These are phyloP conservation scores for Spongilla lacustris DNA, from an alignment of 37 sponge, comb jelly and placozoan species.

Conservation along the genomic window DNA sequence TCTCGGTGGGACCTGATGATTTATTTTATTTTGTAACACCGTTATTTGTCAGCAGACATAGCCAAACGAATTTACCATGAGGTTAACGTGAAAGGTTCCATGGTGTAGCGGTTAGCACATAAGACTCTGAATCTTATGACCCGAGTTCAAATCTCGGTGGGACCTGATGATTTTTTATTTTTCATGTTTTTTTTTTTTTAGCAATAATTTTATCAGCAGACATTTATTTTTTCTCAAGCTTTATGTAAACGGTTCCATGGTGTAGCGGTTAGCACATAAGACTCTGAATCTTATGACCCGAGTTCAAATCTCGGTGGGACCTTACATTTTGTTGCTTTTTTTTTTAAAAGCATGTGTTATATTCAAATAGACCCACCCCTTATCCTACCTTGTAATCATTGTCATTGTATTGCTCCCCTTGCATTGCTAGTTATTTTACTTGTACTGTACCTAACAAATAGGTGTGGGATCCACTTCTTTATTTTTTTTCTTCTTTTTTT, in stretches of 20 bases:
- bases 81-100: conserved; percentile 49
- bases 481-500: background rate
- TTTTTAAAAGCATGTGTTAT: background rate
- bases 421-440: no score
- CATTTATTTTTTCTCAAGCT: no score
- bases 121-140: conserved; percentile 98
- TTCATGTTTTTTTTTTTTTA: background rate
- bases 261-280: conserved; percentile 97
- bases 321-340: conserved; percentile 72
- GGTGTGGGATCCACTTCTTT: no score
- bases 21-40: conserved; percentile 41
- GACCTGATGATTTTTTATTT: conserved; percentile 71
- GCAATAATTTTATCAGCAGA: background rate
- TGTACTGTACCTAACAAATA: no score
- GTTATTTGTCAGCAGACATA: no score
- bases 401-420: no score
- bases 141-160: conserved; percentile 98
- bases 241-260: no score
- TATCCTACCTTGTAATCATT: no score
- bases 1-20: conserved; percentile 89
- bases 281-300: conserved; percentile 99
- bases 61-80: no score
- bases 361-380: no score
- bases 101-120: conserved; percentile 97
- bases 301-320: conserved; percentile 97